Percentiles rank a stretch among this genome's conserved stretches.
Evolutionary conservation across 2,797 vertebrate genomes (phyloP).

Genomic region (Gorsachius magnificus): DNA sequence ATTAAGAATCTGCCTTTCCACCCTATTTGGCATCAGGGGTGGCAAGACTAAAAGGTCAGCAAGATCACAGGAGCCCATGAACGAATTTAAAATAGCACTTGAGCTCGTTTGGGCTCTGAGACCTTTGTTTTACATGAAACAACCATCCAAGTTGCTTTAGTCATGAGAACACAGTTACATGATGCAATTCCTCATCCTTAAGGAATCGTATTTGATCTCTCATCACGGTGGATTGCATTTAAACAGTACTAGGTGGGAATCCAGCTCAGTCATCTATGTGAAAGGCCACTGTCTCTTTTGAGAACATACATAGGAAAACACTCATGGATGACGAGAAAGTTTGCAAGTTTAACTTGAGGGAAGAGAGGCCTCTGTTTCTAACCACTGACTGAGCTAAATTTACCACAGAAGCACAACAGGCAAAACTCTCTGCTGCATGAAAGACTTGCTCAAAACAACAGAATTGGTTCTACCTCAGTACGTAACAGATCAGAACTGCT

Average conservation of each 20-base stretch:
- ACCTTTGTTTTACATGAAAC: neutral
- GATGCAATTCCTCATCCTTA: neutral
- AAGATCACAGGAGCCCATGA: neutral
- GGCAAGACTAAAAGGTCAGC: neutral
- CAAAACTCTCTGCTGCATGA: neutral
- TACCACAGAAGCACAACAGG: neutral
- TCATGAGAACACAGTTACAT: neutral
- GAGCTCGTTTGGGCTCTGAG: neutral
- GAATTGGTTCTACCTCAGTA: neutral
- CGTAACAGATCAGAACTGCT: fast-evolving
- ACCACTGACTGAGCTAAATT: neutral
- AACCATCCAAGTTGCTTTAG: neutral
- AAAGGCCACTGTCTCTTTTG: neutral
- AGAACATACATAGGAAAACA: neutral
- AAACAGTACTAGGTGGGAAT: neutral
- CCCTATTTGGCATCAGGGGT: neutral
- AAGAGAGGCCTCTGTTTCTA: neutral
- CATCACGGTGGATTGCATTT: neutral
- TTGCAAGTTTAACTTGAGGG: neutral
- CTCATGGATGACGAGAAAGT: neutral
- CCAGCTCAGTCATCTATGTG: neutral
- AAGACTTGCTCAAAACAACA: neutral
- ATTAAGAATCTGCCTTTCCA: neutral
- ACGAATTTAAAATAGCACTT: neutral
- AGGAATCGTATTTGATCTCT: neutral